Percentiles rank a stretch among this genome's conserved stretches.
These are phyloP conservation scores for Cercopithecus mitis DNA, from an alignment of 2,797 vertebrate species.

Conservation along the genomic window DNA sequence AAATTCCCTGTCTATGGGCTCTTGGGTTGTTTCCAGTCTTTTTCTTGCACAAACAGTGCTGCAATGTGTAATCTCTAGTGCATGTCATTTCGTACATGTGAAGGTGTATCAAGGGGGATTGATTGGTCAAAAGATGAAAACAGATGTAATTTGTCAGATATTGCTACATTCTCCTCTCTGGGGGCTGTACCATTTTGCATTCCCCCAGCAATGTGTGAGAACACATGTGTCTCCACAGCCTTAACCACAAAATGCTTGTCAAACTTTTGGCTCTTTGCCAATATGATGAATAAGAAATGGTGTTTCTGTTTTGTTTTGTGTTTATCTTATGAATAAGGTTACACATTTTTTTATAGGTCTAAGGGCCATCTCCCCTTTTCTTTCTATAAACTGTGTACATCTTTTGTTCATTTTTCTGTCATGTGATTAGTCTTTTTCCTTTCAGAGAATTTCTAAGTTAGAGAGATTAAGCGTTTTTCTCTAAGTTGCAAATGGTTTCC, in stretches of 20 bases:
- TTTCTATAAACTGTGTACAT: background rate
- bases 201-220: background rate
- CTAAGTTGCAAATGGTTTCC: slow-evolving; percentile 11
- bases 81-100: background rate
- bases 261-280: background rate
- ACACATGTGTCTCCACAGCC: background rate
- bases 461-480: background rate
- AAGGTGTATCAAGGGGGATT: background rate
- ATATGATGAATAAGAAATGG: background rate
- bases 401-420: background rate
- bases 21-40: background rate
- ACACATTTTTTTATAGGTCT: background rate
- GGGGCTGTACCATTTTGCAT: background rate
- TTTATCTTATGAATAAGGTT: background rate
- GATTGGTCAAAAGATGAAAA: background rate
- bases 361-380: background rate
- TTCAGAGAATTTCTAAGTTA: background rate
- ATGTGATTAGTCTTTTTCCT: background rate
- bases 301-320: slow-evolving; percentile 17
- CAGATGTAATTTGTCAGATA: background rate
- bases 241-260: background rate
- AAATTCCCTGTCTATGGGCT: background rate
- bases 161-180: background rate
- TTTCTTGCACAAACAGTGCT: background rate
- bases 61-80: background rate